Base-by-base conservation (phyloP, 2,797 vertebrate genomes). In the Tenualosa ilisha region DNA sequence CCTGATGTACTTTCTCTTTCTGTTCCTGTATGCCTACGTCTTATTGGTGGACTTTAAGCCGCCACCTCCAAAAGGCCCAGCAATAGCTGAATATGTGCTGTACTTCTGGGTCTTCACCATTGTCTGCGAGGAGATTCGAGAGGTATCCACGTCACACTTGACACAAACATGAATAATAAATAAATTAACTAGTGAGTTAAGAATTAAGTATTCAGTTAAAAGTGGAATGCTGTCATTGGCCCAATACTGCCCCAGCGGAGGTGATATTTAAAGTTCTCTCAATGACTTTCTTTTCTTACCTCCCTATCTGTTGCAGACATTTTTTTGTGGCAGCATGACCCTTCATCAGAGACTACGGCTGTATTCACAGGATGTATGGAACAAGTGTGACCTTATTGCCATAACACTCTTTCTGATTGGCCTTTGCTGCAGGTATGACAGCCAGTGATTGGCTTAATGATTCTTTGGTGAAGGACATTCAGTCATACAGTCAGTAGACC, bases 21-120 rank as follows among this genome's bases (percentile, higher is more conserved):
- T 98, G 82, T 89, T 97, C 89, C 96, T 98, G 6, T 98, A 97
- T 26, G 95, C 97, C 3, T 97, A 94, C 0, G 97, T 98, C 43
- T 90, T 98, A 75, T 88, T 98, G 87, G 84, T 96, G 81, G 96
- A 97, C 90, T 96, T 97, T 83, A 86, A 89, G 84, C 92, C 89
- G 0, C 93, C 86, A 0, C 92, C 85, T 8, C 96, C 82, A 0
- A 3, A 0, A 5, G 96, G 93, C 51, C 96, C 95, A 0, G 86
- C 94, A 20, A 22, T 84, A 6, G 53, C 89, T 0, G 97, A 98
- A 89, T 92, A 91, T 31, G 89, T 96, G 85, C 94, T 98, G 7
- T 98, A 97, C 92, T 96, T 97, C 91, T 98, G 97, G 97, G 96
- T 96, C n/a, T 97, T 97, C 91, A 97, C 97, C 0, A 94, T 98